phyloP scores from a whole-genome alignment of 2,113 vertebrate genomes.

The Prochilodus magdalenae region DNA sequence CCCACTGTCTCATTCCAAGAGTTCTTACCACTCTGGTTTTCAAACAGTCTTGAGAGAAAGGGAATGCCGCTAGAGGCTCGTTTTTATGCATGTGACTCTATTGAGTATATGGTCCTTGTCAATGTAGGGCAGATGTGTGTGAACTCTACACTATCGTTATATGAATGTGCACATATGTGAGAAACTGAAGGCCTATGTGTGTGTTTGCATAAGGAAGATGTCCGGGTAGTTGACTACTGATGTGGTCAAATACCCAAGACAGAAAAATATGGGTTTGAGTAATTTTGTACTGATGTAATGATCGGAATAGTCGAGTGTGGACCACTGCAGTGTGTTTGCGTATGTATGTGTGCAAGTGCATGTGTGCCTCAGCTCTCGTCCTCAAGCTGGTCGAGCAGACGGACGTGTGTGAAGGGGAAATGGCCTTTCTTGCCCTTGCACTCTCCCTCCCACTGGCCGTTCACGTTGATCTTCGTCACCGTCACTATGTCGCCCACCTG shows the following conservation, averaged over 20 bases:
- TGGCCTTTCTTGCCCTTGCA: constrained; percentile 94
- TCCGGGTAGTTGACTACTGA: neutral
- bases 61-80: neutral
- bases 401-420: constrained; percentile 97
- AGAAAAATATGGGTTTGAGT: neutral
- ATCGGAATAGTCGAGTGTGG: neutral
- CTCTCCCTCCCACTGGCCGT: constrained; percentile 98
- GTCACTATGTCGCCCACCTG: constrained; percentile 96
- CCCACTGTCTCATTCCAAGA: neutral
- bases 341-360: neutral
- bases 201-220: neutral
- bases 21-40: neutral
- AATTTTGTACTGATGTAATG: neutral
- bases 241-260: constrained; percentile 6
- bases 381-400: constrained; percentile 91
- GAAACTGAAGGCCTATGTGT: neutral
- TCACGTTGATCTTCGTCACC: constrained; percentile 98
- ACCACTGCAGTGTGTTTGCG: neutral
- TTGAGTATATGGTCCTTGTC: neutral
- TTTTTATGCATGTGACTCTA: neutral
- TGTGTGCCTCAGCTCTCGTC: constrained; percentile 85
- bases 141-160: neutral
- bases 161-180: neutral
- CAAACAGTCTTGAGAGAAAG: neutral
- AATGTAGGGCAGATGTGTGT: neutral